Evolutionary conservation across 2,113 vertebrate species (phyloP).

Genomic region (Pterocles gutturalis): DNA sequence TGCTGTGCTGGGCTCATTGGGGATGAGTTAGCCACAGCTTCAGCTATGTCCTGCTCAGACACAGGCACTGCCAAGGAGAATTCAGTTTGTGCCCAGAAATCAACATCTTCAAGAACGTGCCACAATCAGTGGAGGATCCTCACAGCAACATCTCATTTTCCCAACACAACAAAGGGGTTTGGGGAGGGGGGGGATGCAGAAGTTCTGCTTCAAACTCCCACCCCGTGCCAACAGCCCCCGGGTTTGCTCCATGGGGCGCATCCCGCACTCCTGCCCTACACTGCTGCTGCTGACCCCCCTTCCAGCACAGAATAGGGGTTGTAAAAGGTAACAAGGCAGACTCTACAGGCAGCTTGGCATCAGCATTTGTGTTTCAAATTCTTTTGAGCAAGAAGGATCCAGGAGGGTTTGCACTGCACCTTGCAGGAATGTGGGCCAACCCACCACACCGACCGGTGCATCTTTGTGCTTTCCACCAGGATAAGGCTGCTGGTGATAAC

Average conservation of each 20-base stretch:
- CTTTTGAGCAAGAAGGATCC: neutral
- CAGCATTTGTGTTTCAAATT: rapidly evolving
- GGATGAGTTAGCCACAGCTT: neutral
- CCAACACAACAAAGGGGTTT: neutral
- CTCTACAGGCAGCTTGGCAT: neutral
- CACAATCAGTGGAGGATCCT: rapidly evolving
- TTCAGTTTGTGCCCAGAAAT: neutral
- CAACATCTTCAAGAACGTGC: rapidly evolving
- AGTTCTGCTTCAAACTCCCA: neutral
- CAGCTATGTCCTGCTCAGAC: neutral
- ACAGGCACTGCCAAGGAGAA: neutral
- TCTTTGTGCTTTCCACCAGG: neutral
- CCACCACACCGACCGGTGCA: rapidly evolving
- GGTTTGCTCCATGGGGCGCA: rapidly evolving
- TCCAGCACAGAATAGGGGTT: neutral
- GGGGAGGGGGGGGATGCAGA: neutral
- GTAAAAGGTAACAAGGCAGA: neutral
- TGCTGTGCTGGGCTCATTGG: rapidly evolving
- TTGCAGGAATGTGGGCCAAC: rapidly evolving
- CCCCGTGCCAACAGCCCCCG: rapidly evolving
- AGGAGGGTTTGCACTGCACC: neutral
- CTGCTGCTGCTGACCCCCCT: neutral
- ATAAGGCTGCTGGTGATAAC: neutral
- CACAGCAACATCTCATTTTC: neutral
- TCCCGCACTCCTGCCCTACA: rapidly evolving